Base-by-base conservation (phyloP, 2,113 vertebrate species). In the Romanogobio albipinnatus region DNA sequence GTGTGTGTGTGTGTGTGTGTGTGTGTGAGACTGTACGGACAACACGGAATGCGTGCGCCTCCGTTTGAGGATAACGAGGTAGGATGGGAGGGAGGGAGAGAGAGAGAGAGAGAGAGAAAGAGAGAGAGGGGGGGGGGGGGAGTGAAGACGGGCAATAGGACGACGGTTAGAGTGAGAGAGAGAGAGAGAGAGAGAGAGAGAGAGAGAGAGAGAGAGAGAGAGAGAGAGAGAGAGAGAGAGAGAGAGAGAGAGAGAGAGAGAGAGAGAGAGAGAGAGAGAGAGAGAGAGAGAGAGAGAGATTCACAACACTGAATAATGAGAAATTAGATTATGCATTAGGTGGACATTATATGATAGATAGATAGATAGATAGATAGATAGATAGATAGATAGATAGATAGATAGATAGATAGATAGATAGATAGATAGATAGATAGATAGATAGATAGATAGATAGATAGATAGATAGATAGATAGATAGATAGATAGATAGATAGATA, bases 61-160 rank as follows among this genome's bases (percentile, higher is more conserved):
- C 47, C 33, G 80, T 24, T 70, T 56, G 70, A 68, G 47, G 39
- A 74, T 51, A 78, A 19, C 29, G 76, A 82, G 76, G 51, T 53
- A 80, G 47, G 77, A 49, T 58, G 33, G 24, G 75, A 58, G 59
- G 13, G 82, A 66, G 71, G 36, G 70, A 33, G 39, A 66, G 70
- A 75, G 71, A 64, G 82, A 76, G 17, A 49, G 47, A 49, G 47
- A 7, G 47, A 82, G 39, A 53, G 33, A 62, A 22, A 61, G 19
- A 80, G 47, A n/a, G 74, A 84, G 58, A 24, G 82, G 76, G 70
- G 47, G 66, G 29, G 51, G 62, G 70, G 62, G 70, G 36, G 71
- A 84, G 45, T 36, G 43, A 51, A 29, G n/a, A n/a, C n/a, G n/a
- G n/a, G n/a, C n/a, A n/a, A n/a, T n/a, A 70, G 66, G 66, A 70